These are phyloP conservation scores for Odobenus rosmarus DNA, from an alignment of 2,113 vertebrate genomes.

Conservation along the genomic window DNA sequence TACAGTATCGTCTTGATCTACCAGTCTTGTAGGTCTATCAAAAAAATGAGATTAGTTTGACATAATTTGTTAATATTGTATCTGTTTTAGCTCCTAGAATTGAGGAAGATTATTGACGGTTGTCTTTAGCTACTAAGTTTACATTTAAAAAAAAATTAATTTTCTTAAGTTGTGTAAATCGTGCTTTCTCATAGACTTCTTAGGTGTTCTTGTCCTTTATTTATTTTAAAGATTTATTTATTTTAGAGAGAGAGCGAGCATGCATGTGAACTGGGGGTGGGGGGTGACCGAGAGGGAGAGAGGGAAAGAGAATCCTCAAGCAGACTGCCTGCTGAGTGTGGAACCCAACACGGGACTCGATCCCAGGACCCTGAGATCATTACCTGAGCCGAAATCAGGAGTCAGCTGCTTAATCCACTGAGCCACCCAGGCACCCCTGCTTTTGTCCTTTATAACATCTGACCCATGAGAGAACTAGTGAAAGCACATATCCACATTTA, in stretches of 20 bases:
- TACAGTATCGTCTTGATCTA: slow-evolving; percentile 9
- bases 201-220: neutral
- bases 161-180: slow-evolving; percentile 48
- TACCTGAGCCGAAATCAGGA: neutral
- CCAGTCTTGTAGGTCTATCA: neutral
- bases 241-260: neutral
- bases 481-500: neutral
- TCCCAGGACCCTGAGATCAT: neutral
- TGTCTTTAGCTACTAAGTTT: slow-evolving; percentile 35
- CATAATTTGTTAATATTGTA: neutral
- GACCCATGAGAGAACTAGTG: neutral
- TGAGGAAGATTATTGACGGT: slow-evolving; percentile 10
- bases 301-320: neutral
- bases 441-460: neutral
- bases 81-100: neutral
- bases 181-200: neutral
- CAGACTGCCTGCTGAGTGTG: neutral
- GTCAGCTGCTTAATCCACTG: neutral
- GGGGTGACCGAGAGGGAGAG: neutral
- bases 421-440: neutral
- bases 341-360: neutral
- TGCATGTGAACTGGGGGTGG: neutral
- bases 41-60: slow-evolving; percentile 11
- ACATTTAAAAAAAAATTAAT: neutral
- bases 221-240: neutral